Conservation (phyloP, 2,888 invertebrate genomes). For the Drosophila robusta region DNA sequence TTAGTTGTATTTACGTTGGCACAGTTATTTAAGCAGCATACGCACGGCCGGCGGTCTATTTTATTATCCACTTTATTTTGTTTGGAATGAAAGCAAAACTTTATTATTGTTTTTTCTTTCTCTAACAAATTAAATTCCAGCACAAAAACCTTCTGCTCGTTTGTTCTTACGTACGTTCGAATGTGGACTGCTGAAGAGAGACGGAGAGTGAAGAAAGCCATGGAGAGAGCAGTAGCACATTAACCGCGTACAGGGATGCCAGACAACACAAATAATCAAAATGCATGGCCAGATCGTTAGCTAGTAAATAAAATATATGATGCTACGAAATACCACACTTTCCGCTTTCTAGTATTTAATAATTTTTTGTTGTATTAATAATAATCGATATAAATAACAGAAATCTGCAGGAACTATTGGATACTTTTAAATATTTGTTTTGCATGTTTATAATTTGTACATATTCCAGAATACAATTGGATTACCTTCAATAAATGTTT, state of each 20-base stretch:
- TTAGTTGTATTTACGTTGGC: slow-evolving; percentile 21
- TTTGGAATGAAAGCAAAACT: slow-evolving; percentile 70
- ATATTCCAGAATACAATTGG: neutral
- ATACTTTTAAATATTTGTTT: no score
- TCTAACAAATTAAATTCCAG: slow-evolving; percentile 82
- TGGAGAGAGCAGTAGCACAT: slow-evolving; percentile 60
- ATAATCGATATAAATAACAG: neutral
- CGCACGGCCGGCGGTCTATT: slow-evolving; percentile 28
- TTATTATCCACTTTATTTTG: slow-evolving; percentile 57
- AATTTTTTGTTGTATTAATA: neutral
- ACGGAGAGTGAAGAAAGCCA: slow-evolving; percentile 64
- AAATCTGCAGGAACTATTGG: no score
- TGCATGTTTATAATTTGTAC: no score
- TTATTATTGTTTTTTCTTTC: slow-evolving; percentile 83
- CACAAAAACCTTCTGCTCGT: slow-evolving; percentile 67
- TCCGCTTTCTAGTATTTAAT: neutral
- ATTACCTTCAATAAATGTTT: no score
- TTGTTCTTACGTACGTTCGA: slow-evolving; percentile 64
- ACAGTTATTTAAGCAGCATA: slow-evolving; percentile 19
- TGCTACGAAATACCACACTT: slow-evolving; percentile 1
- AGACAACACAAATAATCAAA: slow-evolving; percentile 9
- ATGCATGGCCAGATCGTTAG: neutral
- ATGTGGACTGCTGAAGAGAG: slow-evolving; percentile 68
- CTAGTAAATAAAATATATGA: neutral
- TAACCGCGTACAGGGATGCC: slow-evolving; percentile 38